A percentile compares a stretch with the other conserved stretches of the same genome.
Conservation (phyloP, 2,797 vertebrate genomes). For the Gallirallus australis region DNA sequence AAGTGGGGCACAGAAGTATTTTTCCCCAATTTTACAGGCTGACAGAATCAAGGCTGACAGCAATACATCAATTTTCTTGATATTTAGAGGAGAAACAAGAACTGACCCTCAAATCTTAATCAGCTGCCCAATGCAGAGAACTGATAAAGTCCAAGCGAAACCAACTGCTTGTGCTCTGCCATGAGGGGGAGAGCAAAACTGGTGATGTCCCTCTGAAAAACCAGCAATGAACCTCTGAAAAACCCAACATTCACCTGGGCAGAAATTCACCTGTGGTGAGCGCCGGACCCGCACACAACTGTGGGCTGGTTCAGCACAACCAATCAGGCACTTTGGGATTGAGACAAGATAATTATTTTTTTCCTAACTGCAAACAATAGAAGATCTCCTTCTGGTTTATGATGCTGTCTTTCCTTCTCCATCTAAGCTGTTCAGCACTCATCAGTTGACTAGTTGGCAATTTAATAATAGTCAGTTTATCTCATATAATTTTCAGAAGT, state of each 20-base stretch:
- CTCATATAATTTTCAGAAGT: not conserved
- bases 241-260: not conserved
- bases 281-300: not conserved
- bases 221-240: not conserved
- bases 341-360: not conserved
- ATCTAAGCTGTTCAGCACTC: constrained; percentile 30
- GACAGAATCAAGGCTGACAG: not conserved
- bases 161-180: not conserved
- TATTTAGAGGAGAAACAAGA: not conserved
- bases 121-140: not conserved
- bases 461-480: constrained; percentile 11
- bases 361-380: constrained; percentile 7
- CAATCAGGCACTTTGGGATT: not conserved
- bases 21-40: not conserved
- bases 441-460: not conserved
- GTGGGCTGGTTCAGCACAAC: not conserved
- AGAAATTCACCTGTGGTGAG: not conserved
- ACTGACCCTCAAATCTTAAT: not conserved
- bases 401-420: not conserved
- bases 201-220: not conserved
- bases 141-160: not conserved
- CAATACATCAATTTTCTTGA: not conserved
- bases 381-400: not conserved
- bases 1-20: not conserved
- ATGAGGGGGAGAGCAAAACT: not conserved